Conservation (phyloP, 2,888 invertebrate species). For the Polyommatus icarus region DNA sequence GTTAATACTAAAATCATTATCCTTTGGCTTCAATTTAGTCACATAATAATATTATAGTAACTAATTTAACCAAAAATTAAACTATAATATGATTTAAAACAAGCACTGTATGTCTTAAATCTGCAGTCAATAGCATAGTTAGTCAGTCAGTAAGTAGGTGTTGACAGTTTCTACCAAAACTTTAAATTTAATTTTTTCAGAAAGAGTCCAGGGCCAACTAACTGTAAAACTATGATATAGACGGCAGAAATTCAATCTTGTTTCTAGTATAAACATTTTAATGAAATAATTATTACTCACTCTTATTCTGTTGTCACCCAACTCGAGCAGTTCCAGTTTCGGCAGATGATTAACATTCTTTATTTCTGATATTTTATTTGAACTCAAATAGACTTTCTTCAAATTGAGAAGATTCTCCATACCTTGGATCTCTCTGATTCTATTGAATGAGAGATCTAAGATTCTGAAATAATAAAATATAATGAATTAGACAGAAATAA, state of each 20-base stretch:
- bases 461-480: constrained; percentile 81
- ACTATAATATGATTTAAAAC: no score
- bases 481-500: background rate
- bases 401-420: constrained; percentile 87
- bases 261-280: background rate
- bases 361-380: constrained; percentile 93
- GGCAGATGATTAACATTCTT: constrained; percentile 91
- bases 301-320: constrained; percentile 96
- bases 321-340: constrained; percentile 90
- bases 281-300: constrained; percentile 66
- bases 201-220: no score
- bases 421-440: constrained; percentile 92
- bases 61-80: no score
- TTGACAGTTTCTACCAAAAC: no score
- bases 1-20: no score
- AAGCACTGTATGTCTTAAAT: no score
- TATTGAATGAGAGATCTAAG: constrained; percentile 97
- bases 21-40: no score
- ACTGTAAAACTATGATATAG: no score
- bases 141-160: no score
- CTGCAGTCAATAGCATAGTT: no score
- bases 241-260: background rate
- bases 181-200: no score
- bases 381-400: constrained; percentile 91
- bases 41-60: no score